Conservation (phyloP, 2,113 vertebrate species). For the Setophaga kirtlandii region DNA sequence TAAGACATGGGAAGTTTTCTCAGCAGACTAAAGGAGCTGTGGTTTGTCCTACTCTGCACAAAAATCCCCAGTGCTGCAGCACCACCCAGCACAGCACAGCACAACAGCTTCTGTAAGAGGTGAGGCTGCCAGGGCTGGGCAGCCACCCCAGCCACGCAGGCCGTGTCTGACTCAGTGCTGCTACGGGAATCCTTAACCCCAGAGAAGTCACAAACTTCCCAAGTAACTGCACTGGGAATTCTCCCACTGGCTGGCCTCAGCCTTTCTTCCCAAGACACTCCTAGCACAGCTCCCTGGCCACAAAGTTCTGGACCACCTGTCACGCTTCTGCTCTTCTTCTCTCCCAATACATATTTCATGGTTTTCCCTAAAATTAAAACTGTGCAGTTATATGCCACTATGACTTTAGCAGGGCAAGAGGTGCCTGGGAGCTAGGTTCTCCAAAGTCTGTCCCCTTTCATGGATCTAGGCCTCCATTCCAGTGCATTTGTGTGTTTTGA, state of each 20-base stretch:
- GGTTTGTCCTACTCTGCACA: neutral
- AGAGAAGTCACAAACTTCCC: neutral
- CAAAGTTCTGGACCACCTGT: neutral
- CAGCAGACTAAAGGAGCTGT: neutral
- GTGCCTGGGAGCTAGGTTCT: neutral
- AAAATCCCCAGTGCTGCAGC: neutral
- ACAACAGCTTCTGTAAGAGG: neutral
- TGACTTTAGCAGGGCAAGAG: neutral
- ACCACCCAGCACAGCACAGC: neutral
- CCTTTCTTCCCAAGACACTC: accelerated
- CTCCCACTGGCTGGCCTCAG: neutral
- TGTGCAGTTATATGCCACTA: neutral
- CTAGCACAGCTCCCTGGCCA: neutral
- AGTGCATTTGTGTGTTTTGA: neutral
- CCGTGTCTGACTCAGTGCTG: neutral
- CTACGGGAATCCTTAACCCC: accelerated
- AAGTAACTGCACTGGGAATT: neutral
- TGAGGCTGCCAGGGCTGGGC: neutral
- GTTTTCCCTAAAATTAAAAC: neutral
- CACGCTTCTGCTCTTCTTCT: neutral
- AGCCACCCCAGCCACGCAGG: neutral
- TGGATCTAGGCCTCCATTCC: neutral
- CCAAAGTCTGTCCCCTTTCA: neutral
- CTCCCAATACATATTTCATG: neutral
- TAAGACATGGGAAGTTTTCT: neutral